Evolutionary conservation across 2,113 vertebrate genomes (phyloP), one percentile per base, ranked within the genome.

Genomic region (Maccullochella peelii): DNA sequence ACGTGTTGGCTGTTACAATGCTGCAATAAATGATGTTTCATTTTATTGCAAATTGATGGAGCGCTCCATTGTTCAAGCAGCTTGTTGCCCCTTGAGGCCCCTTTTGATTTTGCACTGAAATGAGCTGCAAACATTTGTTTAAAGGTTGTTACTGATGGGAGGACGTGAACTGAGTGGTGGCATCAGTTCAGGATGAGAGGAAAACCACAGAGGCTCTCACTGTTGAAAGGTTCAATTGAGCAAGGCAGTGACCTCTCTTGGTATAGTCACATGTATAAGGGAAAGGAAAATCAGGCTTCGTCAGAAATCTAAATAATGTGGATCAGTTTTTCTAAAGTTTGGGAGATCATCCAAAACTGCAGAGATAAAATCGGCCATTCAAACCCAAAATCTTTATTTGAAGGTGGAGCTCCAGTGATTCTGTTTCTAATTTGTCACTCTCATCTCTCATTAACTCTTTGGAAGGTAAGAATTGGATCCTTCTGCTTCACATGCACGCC

Each of bases 11-110:
- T 76, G 74, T 49, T 47, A 65, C 65, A n/a, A 57, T 9, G 42
- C 47, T 12, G 54, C 71, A 61, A 83, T 82, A 88, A 87, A 81
- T 66, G 67, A 62, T 66, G 63, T 86, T 89, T 80, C 33, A 14
- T 25, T 89, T 85, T 65, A 78, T 44, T 73, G 82, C 68, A 77
- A 76, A 87, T 79, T 79, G 69, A 85, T 57, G 73, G 62, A 77
- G 66, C 7, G 27, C 44, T 38, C 27, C 50, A 40, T 83, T 79
- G 79, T 87, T 90, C 25, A 7, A 30, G 86, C 40, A 67, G 59
- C 50, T 68, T 69, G 77, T 50, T 68, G 66, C 73, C 59, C 76
- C 76, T 49, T 82, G 11, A 50, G 40, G 47, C 27, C 10, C 0
- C 25, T 87, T 87, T 80, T 85, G 73, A 78, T 82, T 83, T 21